A percentile compares a stretch with the other conserved stretches of the same genome.
Evolutionary conservation across 2,113 vertebrate genomes (phyloP).

Genomic region (Gymnarchus niloticus): DNA sequence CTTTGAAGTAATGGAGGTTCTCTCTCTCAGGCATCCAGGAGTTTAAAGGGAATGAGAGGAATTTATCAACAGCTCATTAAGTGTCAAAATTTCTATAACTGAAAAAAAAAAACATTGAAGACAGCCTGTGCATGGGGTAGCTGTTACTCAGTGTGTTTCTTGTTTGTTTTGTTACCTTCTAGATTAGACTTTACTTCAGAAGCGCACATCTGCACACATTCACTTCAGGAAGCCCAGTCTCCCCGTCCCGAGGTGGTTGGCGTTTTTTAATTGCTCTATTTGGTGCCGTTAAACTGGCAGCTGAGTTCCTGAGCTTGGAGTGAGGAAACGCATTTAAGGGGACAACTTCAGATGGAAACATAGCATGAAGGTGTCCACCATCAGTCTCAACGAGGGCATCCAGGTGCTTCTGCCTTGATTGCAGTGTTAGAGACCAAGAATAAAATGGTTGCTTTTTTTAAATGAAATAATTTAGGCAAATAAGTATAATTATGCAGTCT

Average conservation of each 20-base stretch:
- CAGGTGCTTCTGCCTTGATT: neutral
- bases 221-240: neutral
- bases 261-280: neutral
- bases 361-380: too few species aligned
- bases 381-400: too few species aligned
- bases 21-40: neutral
- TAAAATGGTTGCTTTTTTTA: neutral
- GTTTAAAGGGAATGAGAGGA: neutral
- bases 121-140: neutral
- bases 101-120: neutral
- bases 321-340: neutral
- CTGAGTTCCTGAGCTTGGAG: neutral
- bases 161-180: neutral
- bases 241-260: neutral
- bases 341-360: neutral
- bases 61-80: neutral
- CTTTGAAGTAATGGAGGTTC: too few species aligned
- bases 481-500: neutral
- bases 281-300: neutral
- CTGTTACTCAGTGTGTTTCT: neutral
- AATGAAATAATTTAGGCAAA: neutral
- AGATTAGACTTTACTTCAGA: neutral
- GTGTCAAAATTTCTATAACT: neutral
- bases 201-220: neutral
- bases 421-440: neutral